phyloP scores from a whole-genome alignment of 2,888 invertebrate genomes.

The Shargacucullia verbasci region DNA sequence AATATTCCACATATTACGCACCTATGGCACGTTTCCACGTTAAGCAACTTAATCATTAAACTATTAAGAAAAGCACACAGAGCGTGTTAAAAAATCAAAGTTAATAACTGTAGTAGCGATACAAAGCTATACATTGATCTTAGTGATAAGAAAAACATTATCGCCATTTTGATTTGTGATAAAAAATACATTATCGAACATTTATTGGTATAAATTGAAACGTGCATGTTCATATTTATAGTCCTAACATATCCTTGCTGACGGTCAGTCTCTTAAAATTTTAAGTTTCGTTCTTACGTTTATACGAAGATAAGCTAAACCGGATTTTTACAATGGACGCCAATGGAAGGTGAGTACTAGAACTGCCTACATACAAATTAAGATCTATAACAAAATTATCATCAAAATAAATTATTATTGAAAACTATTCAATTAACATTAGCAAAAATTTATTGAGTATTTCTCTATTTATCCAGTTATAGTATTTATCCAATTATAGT shows the following conservation, averaged over 20 bases:
- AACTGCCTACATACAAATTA: no score
- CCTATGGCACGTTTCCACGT: slow-evolving; percentile 3
- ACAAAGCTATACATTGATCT: slow-evolving; percentile 41
- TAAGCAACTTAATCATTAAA: no score
- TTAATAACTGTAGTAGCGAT: slow-evolving; percentile 44
- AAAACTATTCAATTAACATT: no score
- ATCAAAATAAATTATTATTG: no score
- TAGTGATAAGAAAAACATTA: slow-evolving; percentile 54
- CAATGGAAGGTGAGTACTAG: slow-evolving; percentile 41
- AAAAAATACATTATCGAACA: slow-evolving; percentile 55
- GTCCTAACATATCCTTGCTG: slow-evolving; percentile 32
- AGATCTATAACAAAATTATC: no score
- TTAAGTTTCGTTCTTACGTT: slow-evolving; percentile 7
- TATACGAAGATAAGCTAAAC: slow-evolving; percentile 8
- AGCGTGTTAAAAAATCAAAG: slow-evolving; percentile 48
- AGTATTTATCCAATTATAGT: no score
- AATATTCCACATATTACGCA: slow-evolving; percentile 9
- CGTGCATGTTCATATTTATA: slow-evolving; percentile 42
- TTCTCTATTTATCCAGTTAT: no score
- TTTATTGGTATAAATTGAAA: slow-evolving; percentile 54
- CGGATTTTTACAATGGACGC: slow-evolving; percentile 46
- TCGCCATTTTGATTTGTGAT: slow-evolving; percentile 58
- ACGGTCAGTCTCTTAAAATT: slow-evolving; percentile 30
- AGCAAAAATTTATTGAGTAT: no score
- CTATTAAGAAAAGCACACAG: slow-evolving; percentile 22